Evolutionary conservation across 2,797 vertebrate species (phyloP).

Genomic region (Geotria australis): DNA sequence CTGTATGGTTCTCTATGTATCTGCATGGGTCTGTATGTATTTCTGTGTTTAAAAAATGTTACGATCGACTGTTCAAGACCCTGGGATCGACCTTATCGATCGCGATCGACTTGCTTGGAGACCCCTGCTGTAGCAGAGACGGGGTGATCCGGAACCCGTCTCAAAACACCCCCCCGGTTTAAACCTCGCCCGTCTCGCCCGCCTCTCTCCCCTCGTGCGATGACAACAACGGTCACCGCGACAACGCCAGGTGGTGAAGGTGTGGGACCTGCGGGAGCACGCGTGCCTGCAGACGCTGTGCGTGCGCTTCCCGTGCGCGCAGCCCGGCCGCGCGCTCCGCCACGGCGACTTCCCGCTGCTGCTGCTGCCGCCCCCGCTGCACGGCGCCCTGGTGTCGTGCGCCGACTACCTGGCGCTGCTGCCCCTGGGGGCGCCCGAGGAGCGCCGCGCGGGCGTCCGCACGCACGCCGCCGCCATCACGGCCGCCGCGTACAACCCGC

Average conservation of each 20-base stretch:
- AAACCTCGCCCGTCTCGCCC: too few species aligned
- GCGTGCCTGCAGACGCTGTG: constrained; percentile 9
- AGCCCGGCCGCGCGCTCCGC: constrained; percentile 7
- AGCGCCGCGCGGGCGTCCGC: not conserved
- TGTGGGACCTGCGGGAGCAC: constrained; percentile 15
- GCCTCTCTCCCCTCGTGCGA: not conserved
- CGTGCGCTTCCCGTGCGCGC: constrained; percentile 10
- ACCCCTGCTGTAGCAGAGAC: too few species aligned
- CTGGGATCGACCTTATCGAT: too few species aligned
- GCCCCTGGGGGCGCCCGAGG: not conserved
- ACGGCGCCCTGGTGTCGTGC: constrained; percentile 10
- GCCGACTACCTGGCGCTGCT: constrained; percentile 12
- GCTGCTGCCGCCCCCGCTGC: constrained; percentile 3
- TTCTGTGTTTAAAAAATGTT: too few species aligned
- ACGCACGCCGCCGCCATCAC: not conserved
- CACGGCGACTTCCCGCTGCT: constrained; percentile 14
- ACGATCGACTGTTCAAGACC: too few species aligned
- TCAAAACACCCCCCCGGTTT: too few species aligned
- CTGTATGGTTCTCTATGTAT: too few species aligned
- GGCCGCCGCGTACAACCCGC: constrained; percentile 5
- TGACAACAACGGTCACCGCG: too few species aligned
- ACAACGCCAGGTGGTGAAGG: constrained; percentile 9
- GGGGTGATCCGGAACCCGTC: too few species aligned
- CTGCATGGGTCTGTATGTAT: too few species aligned
- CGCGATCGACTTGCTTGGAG: too few species aligned